phyloP scores from a whole-genome alignment of 2,113 vertebrate genomes.

The Osmerus mordax region DNA sequence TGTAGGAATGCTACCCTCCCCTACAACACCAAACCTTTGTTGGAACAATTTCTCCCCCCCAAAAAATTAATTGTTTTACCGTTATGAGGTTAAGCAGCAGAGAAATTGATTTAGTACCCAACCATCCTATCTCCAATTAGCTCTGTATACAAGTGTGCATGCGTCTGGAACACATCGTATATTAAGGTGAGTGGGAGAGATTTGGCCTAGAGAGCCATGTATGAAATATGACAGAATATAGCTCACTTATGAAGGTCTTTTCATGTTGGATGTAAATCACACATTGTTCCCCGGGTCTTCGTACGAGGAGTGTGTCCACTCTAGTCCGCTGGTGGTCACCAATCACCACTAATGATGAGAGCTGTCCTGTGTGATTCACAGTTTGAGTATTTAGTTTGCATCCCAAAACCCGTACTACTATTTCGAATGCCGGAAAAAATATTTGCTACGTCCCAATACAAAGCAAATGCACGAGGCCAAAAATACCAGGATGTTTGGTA shows the following conservation, averaged over 20 bases:
- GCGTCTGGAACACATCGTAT: conserved; percentile 56
- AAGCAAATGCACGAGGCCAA: too few relatives aligned
- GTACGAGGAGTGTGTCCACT: not conserved
- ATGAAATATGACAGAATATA: conserved; percentile 60
- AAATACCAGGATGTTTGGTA: too few relatives aligned
- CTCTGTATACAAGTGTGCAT: conserved; percentile 53
- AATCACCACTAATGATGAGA: not conserved
- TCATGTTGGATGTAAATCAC: conserved; percentile 49
- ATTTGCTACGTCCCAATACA: too few relatives aligned
- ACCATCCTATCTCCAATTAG: conserved; percentile 57
- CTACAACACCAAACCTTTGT: too few relatives aligned
- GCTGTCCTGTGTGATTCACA: not conserved
- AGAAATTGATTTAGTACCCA: not conserved
- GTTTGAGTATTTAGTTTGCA: too few relatives aligned
- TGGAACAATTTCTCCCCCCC: too few relatives aligned
- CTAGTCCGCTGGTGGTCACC: not conserved
- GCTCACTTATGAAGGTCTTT: conserved; percentile 44
- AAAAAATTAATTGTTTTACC: too few relatives aligned
- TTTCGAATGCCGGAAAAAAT: too few relatives aligned
- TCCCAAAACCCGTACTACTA: too few relatives aligned
- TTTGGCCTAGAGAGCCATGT: conserved; percentile 53
- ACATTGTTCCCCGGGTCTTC: not conserved
- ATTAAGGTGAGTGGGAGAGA: conserved; percentile 65
- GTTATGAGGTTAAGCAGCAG: too few relatives aligned
- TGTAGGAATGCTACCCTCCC: too few relatives aligned